Evolutionary conservation across 2,113 vertebrate genomes (phyloP), one percentile per base, ranked within the genome.

Genomic region (Sinocyclocheilus anshuiensis): DNA sequence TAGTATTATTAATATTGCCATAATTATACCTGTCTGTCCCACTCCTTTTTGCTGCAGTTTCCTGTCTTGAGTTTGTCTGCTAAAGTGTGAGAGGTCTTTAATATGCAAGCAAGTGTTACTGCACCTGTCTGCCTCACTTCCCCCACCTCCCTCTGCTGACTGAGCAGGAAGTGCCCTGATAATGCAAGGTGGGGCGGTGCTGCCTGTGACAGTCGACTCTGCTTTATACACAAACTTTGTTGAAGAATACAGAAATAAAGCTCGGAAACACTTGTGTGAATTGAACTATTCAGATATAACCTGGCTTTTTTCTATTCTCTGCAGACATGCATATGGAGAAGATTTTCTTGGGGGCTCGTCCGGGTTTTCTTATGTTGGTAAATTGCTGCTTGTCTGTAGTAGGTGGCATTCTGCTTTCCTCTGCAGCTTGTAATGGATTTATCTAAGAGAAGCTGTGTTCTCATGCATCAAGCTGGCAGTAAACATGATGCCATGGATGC

Each of bases 361-460:
- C 59, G 4, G 76, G 84, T 69, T 87, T 50, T 78, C 20, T 77
- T 7, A 29, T 69, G 69, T 69, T 65, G 72, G 24, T 55, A 86
- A 63, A 81, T 79, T 18, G 8, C 12, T 86, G 48, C 74, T 26
- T 69, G 67, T 77, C 18, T 80, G 80, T 65, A 79, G 81, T 77
- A 71, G 24, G 33, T 74, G 78, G 42, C 45, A 61, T 57, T 85
- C 48, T 89, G 61, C 48, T 59, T 57, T 83, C 26, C 75, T 77
- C 61, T 39, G 69, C 77, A 72, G 79, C 80, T 86, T 48, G 50
- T 87, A 87, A 85, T 82, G 63, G 86, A 86, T 83, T 87, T 87
- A 85, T 89, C 53, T 83, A 59, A 88, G n/a, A 45, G 72, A 77
- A 74, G 65, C 63, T 89, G 77, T 63, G n/a, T 72, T 87, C 86